Evolutionary conservation across 2,888 invertebrate genomes (phyloP).

Genomic region (Pseudanteris insignis): DNA sequence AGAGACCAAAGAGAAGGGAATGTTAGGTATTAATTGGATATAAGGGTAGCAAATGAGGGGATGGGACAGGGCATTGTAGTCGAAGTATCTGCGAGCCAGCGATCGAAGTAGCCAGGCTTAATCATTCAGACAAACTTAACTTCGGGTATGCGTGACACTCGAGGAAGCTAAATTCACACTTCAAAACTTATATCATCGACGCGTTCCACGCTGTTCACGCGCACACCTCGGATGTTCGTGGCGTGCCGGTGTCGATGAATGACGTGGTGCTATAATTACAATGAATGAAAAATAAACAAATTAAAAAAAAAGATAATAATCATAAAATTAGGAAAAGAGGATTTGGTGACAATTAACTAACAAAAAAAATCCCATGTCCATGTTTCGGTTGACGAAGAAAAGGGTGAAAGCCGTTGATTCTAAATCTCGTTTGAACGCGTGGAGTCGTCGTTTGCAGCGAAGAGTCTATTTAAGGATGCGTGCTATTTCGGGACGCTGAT

Average conservation of each 20-base stretch:
- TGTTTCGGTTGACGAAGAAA: too few species aligned
- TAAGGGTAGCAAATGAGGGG: constrained; percentile 58
- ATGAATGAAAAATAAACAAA: too few species aligned
- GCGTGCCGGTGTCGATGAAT: too few species aligned
- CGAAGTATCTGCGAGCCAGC: constrained; percentile 53
- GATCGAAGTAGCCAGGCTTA: constrained; percentile 32
- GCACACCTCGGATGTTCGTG: too few species aligned
- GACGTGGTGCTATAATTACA: too few species aligned
- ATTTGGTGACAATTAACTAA: too few species aligned
- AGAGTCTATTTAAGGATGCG: constrained; percentile 41
- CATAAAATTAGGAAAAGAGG: too few species aligned
- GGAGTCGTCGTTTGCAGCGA: constrained; percentile 43
- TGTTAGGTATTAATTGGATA: constrained; percentile 60
- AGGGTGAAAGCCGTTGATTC: constrained; percentile 15
- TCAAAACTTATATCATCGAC: constrained; percentile 23
- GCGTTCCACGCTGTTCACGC: constrained; percentile 5
- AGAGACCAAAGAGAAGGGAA: constrained; percentile 60
- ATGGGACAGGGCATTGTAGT: constrained; percentile 57
- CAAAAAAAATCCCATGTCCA: too few species aligned
- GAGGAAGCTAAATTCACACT: constrained; percentile 33
- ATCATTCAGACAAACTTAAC: constrained; percentile 44
- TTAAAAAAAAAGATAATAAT: constrained; percentile 22
- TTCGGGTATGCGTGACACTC: constrained; percentile 32
- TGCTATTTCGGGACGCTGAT: constrained; percentile 41
- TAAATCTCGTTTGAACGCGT: constrained; percentile 44